phyloP scores from a whole-genome alignment of 2,113 vertebrate species.

The Melanerpes aurifrons region DNA sequence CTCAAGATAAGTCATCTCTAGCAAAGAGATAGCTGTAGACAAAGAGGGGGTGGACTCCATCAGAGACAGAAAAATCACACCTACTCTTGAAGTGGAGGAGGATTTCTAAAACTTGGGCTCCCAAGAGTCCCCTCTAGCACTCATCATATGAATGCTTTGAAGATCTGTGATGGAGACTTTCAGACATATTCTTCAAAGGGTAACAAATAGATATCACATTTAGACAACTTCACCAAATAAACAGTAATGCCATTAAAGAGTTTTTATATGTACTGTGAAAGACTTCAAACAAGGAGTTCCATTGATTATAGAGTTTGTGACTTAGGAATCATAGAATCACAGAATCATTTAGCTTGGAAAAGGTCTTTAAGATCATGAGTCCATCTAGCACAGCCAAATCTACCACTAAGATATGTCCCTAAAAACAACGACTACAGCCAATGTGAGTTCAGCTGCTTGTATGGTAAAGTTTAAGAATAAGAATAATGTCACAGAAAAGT shows the following conservation, averaged over 20 bases:
- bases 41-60: conserved; percentile 56
- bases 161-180: conserved; percentile 36
- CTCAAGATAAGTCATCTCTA: not conserved
- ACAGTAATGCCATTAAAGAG: not conserved
- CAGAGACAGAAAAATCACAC: conserved; percentile 22
- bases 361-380: too few species aligned
- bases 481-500: not conserved
- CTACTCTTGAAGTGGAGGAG: conserved; percentile 47
- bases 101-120: conserved; percentile 52
- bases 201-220: not conserved
- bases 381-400: too few species aligned
- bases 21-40: conserved; percentile 23
- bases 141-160: conserved; percentile 38
- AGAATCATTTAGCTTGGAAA: too few species aligned
- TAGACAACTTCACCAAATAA: conserved; percentile 26
- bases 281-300: not conserved
- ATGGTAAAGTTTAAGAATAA: not conserved
- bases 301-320: not conserved
- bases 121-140: conserved; percentile 50
- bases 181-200: conserved; percentile 52
- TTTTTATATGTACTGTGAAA: not conserved
- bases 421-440: too few species aligned
- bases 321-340: not conserved
- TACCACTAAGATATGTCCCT: too few species aligned
- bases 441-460: not conserved